Evolutionary conservation across 2,888 invertebrate species (phyloP).

Genomic region (Papilio protenor): DNA sequence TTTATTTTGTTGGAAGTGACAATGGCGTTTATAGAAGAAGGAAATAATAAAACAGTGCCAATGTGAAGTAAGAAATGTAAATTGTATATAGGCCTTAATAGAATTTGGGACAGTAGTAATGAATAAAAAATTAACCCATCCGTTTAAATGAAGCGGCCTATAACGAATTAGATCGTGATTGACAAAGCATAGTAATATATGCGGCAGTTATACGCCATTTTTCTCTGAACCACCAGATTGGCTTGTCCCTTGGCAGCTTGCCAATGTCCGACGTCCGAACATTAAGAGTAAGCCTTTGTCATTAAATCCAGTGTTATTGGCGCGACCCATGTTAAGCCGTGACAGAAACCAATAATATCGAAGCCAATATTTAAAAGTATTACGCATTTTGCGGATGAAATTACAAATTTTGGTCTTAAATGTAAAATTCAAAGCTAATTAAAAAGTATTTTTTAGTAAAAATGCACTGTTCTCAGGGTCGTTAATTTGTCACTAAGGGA

Average conservation of each 20-base stretch:
- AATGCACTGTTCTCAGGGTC: background rate
- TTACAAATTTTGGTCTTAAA: background rate
- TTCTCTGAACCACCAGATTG: slow-evolving; percentile 40
- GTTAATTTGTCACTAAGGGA: background rate
- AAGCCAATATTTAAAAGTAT: slow-evolving; percentile 16
- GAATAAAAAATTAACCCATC: background rate
- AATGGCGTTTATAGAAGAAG: too few relatives aligned
- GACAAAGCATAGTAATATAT: slow-evolving; percentile 24
- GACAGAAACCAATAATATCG: slow-evolving; percentile 33
- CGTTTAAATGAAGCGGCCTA: background rate
- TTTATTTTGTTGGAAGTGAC: too few relatives aligned
- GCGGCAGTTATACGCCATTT: slow-evolving; percentile 41
- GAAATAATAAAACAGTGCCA: too few relatives aligned
- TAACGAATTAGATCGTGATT: background rate
- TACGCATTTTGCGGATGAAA: background rate
- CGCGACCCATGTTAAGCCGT: slow-evolving; percentile 34
- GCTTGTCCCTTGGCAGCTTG: slow-evolving; percentile 32
- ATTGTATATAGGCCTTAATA: background rate
- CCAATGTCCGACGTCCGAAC: slow-evolving; percentile 31
- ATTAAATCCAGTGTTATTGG: slow-evolving; percentile 42
- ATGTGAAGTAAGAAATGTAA: too few relatives aligned
- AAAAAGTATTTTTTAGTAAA: background rate
- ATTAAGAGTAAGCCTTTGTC: slow-evolving; percentile 40
- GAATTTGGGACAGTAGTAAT: background rate
- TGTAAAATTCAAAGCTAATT: background rate